Evolutionary conservation across 1,140 invertebrate species (phyloP), one percentile per base, ranked within the genome.

Genomic region (Pogonomyrmex barbatus): DNA sequence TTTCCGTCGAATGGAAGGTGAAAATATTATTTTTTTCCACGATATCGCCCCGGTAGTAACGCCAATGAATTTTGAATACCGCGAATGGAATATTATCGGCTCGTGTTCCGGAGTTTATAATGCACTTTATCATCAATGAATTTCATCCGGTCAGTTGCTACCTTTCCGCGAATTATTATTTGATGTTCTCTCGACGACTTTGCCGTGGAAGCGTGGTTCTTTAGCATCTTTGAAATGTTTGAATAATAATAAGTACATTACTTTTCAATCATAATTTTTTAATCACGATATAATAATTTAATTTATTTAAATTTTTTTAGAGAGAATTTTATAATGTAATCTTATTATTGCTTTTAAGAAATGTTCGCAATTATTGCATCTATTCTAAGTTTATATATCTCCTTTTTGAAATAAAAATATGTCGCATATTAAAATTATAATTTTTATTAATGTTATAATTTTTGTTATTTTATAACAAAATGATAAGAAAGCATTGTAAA

Each of bases 91-190:
- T 89, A 89, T 89, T 87, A 89, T 86, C 73, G 68, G 68, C 24
- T 47, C 68, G 63, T 58, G 65, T 87, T 87, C 58, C 88, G 84
- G 71, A 77, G 77, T 89, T 89, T 86, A 86, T 89, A 89, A 89
- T 87, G 70, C 83, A 82, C 56, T 88, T 89, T 89, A 77, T 89
- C 68, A 58, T 42, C 73, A 77, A 89, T 65, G 84, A 70, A 89
- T 88, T 86, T 88, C 71, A 86, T 78, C 58, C 73, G 42, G 56
- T 17, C 45, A n/a, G 50, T 17, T 60, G 33, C 63, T 54, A 47
- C 54, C 33, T 71, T 58, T 56, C 24, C 12, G 79, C 67, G 30
- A 58, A 83, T 73, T 56, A 75, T 83, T 56, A 50, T 73, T 83
- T 50, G 6, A 75, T 39, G 17, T 58, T 82, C 36, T 60, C 54